A percentile compares a stretch with the other conserved stretches of the same genome.
These are phyloP conservation scores for Bombus breviceps DNA, from an alignment of 1,140 invertebrate species.

Conservation along the genomic window DNA sequence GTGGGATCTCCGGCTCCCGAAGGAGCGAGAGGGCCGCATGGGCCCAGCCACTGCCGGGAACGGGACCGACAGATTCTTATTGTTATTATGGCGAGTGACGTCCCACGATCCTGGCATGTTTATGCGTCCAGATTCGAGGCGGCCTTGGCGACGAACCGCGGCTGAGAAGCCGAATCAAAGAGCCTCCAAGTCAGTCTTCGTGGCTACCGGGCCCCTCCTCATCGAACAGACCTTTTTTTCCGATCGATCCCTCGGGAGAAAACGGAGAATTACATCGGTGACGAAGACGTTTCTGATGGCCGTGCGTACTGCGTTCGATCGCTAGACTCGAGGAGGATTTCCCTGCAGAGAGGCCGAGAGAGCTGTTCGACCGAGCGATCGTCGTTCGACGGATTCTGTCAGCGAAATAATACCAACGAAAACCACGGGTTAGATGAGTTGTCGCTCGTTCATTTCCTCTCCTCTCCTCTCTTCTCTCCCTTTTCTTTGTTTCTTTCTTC, in stretches of 20 bases:
- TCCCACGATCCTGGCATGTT: conserved; percentile 78
- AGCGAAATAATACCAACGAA: too few relatives aligned
- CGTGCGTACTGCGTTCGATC: conserved; percentile 10
- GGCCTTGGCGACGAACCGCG: conserved; percentile 75
- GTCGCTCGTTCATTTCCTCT: too few relatives aligned
- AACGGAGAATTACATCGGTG: conserved; percentile 35
- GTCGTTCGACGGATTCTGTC: not conserved
- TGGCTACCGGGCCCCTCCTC: conserved; percentile 60
- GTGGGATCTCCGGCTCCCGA: conserved; percentile 76
- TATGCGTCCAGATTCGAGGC: conserved; percentile 79
- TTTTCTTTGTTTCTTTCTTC: too few relatives aligned
- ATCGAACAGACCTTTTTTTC: conserved; percentile 34
- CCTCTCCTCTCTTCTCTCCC: accelerated
- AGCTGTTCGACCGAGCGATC: not conserved
- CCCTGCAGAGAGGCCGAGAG: not conserved
- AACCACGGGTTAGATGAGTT: not conserved
- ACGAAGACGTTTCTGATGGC: conserved; percentile 43
- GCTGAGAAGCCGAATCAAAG: conserved; percentile 69
- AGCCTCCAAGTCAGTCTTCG: conserved; percentile 58
- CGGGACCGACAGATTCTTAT: conserved; percentile 75
- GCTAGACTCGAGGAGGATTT: not conserved
- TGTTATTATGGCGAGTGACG: conserved; percentile 81
- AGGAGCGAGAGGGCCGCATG: conserved; percentile 66
- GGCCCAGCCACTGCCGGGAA: conserved; percentile 49
- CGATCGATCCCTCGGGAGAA: conserved; percentile 29